phyloP scores from a whole-genome alignment of 1,140 invertebrate species.

The Tribolium castaneum region DNA sequence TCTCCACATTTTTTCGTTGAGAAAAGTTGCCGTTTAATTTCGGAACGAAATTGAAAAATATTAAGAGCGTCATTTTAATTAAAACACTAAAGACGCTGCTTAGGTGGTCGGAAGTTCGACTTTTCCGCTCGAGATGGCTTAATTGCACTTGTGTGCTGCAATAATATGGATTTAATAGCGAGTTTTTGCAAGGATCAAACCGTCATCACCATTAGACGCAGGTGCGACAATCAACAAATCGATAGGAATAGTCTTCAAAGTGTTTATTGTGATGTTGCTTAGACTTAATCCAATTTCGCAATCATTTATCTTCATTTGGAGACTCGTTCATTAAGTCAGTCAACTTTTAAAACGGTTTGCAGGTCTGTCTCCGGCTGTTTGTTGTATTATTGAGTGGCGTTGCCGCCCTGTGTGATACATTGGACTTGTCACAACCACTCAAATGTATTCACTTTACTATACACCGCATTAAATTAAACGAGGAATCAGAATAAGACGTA shows the following conservation, averaged over 20 bases:
- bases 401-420: constrained; percentile 54
- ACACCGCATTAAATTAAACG: constrained; percentile 61
- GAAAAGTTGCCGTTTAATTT: constrained; percentile 54
- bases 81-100: constrained; percentile 53
- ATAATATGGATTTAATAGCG: constrained; percentile 48
- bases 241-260: constrained; percentile 4
- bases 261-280: constrained; percentile 50
- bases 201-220: constrained; percentile 12
- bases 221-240: neutral
- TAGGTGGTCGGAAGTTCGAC: constrained; percentile 37
- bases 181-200: constrained; percentile 37
- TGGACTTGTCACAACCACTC: constrained; percentile 59
- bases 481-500: constrained; percentile 57
- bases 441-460: constrained; percentile 57
- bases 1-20: constrained; percentile 43
- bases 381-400: constrained; percentile 47
- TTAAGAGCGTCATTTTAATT: constrained; percentile 61
- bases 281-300: constrained; percentile 63
- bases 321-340: constrained; percentile 63
- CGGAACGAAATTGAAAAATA: constrained; percentile 58
- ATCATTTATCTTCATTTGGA: constrained; percentile 65
- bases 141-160: constrained; percentile 41
- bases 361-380: constrained; percentile 56
- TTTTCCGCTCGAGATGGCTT: constrained; percentile 46
- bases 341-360: constrained; percentile 61